Evolutionary conservation across 2,888 invertebrate genomes (phyloP), one percentile per base, ranked within the genome.

Genomic region (Leucania comma): DNA sequence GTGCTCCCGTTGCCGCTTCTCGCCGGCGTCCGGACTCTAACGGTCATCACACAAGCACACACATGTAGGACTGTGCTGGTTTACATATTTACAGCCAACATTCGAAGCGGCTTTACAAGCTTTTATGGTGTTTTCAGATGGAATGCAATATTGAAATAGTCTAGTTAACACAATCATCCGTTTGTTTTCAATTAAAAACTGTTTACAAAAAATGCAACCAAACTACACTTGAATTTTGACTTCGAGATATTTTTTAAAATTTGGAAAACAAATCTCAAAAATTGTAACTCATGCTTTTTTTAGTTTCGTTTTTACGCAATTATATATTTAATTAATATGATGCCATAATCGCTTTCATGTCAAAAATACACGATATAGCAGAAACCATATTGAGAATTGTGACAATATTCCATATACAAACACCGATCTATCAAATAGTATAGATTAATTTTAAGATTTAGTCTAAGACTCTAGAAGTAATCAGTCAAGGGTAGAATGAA

Each of bases 1-100:
- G 92, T 98, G 98, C 87, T 99, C 98, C 66, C 99, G 97, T 90
- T 98, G 98, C 84, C 98, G 97, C 94, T 98, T 98, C 92, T 99
- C 98, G 88, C 98, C 98, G 63, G 97, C 97, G 78, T 98, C 97
- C 90, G 98, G 98, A 90, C 97, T 97, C 93, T 98, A 97, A 84
- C 88, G 88, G 86, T 88, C 86, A 89, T 86, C 83, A 87, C 85
- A 90, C 82, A 91, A 92, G 90, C 92, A 91, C 88, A 91, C 88
- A 89, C 86, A 91, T 89, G 86, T 92, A 92, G 91, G 90, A 88
- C 86, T 89, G 89, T 88, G 91, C 90, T 78, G 68, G 70, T 85
- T 87, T 87, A 90, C 86, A 88, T 92, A 92, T 93, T 87, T 93
- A 94, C 94, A 94, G 94, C 94, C 95, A 93, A 92, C 93, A 95